A percentile compares a stretch with the other conserved stretches of the same genome.
phyloP scores from a whole-genome alignment of 2,888 invertebrate species.

The Leptopilina myrica region DNA sequence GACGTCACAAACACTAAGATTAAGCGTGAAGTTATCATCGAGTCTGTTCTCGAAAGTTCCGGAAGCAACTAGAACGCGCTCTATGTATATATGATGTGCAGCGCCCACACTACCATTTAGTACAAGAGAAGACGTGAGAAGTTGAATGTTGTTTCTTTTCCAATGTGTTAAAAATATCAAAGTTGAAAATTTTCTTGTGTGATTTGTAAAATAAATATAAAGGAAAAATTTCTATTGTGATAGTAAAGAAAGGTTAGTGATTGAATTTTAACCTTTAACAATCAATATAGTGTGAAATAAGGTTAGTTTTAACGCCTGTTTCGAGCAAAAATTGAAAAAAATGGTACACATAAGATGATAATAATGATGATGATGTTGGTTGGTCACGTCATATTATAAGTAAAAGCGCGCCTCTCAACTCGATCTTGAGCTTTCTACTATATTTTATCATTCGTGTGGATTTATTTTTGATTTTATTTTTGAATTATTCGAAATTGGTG shows the following conservation, averaged over 20 bases:
- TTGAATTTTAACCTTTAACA: neutral
- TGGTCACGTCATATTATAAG: slow-evolving; percentile 18
- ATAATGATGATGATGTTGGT: neutral
- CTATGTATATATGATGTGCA: slow-evolving; percentile 82
- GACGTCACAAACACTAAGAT: neutral
- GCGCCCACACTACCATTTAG: slow-evolving; percentile 77
- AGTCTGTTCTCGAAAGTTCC: slow-evolving; percentile 81
- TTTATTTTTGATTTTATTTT: slow-evolving; percentile 69
- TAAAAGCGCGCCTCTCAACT: neutral
- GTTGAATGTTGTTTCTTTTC: slow-evolving; percentile 30
- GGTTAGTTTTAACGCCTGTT: slow-evolving; percentile 1
- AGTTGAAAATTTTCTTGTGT: neutral
- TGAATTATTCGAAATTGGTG: slow-evolving; percentile 59
- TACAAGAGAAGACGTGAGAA: slow-evolving; percentile 66
- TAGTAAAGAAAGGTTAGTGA: slow-evolving; percentile 21
- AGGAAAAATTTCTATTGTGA: slow-evolving; percentile 10
- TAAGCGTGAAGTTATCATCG: slow-evolving; percentile 64
- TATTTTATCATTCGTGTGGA: slow-evolving; percentile 41
- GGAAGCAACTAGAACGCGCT: slow-evolving; percentile 80
- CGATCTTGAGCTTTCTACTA: slow-evolving; percentile 24
- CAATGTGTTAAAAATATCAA: neutral
- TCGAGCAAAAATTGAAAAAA: neutral
- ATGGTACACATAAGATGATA: neutral
- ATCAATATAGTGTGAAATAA: neutral
- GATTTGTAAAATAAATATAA: slow-evolving; percentile 9